Conservation (phyloP, 2,888 invertebrate genomes). For the Bembecia ichneumoniformis region DNA sequence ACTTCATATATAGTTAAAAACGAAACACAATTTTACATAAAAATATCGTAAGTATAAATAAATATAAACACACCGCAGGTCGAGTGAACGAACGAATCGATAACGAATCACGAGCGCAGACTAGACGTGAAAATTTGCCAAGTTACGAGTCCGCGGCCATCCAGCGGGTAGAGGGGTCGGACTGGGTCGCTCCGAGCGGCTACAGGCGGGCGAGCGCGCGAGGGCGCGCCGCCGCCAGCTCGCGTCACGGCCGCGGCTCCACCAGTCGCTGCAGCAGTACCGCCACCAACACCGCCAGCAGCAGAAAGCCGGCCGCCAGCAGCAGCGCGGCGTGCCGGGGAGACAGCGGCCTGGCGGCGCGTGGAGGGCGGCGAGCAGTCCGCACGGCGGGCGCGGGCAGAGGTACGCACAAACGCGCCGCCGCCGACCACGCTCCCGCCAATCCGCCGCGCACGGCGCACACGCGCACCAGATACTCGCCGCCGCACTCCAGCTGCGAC, state of each 20-base stretch:
- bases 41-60: constrained; percentile 20
- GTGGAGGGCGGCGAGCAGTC: constrained; percentile 75
- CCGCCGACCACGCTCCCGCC: constrained; percentile 79
- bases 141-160: constrained; percentile 4
- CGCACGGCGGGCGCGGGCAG: constrained; percentile 59
- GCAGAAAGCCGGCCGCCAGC: constrained; percentile 72
- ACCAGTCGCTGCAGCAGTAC: constrained; percentile 73
- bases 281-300: constrained; percentile 75
- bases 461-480: constrained; percentile 84
- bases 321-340: constrained; percentile 74
- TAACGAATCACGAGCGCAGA: constrained; percentile 51
- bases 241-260: constrained; percentile 62
- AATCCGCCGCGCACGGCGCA: constrained; percentile 81
- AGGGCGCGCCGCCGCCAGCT: constrained; percentile 46
- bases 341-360: constrained; percentile 70
- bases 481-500: constrained; percentile 80
- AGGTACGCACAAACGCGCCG: constrained; percentile 67
- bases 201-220: constrained; percentile 50
- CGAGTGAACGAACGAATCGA: constrained; percentile 23
- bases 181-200: constrained; percentile 9
- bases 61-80: constrained; percentile 20
- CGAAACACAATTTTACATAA: constrained; percentile 19
- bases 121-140: constrained; percentile 53
- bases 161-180: constrained; percentile 4
- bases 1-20: constrained; percentile 30